phyloP scores from a whole-genome alignment of 2,797 vertebrate species.

The Chelidonichthys spinosus region DNA sequence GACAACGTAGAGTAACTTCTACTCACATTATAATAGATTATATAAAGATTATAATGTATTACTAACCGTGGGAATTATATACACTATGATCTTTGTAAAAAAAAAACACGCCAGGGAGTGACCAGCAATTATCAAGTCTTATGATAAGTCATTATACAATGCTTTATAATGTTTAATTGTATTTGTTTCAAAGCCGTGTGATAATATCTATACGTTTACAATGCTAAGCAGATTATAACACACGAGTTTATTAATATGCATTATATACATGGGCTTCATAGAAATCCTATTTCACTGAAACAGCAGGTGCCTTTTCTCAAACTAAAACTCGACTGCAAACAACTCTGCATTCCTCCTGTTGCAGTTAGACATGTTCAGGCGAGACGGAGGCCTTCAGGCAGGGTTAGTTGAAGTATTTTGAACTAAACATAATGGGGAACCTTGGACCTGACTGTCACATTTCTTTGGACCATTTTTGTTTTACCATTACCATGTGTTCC shows the following conservation, averaged over 20 bases:
- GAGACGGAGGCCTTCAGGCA: neutral
- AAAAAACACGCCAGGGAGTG: too few species aligned
- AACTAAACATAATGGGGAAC: neutral
- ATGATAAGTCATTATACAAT: neutral
- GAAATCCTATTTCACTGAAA: neutral
- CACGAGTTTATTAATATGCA: neutral
- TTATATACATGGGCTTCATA: neutral
- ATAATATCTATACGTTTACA: neutral
- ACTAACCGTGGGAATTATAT: neutral
- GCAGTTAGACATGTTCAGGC: neutral
- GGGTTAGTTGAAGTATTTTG: neutral
- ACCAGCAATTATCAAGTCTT: neutral
- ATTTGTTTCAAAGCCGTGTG: neutral
- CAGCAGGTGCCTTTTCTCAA: slow-evolving; percentile 7
- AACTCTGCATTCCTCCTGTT: too few species aligned
- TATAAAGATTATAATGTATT: neutral
- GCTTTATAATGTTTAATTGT: neutral
- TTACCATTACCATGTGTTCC: neutral
- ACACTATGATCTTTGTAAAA: too few species aligned
- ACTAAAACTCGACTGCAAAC: neutral
- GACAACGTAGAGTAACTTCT: neutral
- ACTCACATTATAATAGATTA: neutral
- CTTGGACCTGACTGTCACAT: neutral
- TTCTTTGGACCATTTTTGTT: neutral
- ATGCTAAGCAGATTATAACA: neutral